Base-by-base conservation (phyloP, 37 sponge, comb jelly and placozoan genomes). In the Haliclona indistincta region DNA sequence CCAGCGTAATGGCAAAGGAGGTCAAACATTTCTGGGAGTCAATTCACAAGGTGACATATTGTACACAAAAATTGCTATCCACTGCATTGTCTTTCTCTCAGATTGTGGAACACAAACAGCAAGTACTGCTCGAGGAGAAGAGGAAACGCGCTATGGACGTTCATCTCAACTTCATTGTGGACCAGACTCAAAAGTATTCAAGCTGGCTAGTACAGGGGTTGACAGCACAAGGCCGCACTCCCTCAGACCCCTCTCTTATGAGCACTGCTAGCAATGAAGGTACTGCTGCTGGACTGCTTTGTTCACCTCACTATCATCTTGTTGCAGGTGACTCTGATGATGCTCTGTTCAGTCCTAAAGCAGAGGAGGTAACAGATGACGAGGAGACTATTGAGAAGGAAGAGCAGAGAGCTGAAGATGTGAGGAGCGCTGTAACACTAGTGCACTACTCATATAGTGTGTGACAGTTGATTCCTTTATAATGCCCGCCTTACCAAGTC, bases 121-220 rank as follows among this genome's bases (percentile, higher is more conserved):
- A 82, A 55, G 17, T 78, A 10, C 62, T 89, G 42, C 64, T 96
- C 43, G 97, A 92, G 43, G 94, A 81, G 71, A 90, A 93, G 63
- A 53, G 89, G 33, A 87, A 85, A 82, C 75, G 85, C 53, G 89
- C 95, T 22, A 70, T 90, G 83, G 92, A 97, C 67, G 71, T 86
- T 49, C 97, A 97, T 69, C 79, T 97, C 34, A 91, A 83, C 39
- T 89, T 75, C 69, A 94, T 97, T 22, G 92, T 97, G 29, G 92
- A 86, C 75, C 94, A 97, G 67, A 97, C 97, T n/a, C 84, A 91
- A 49, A 90, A 94, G 84, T 97, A 94, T 51, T 97, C 97, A 13
- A 81, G 85, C 43, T 97, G 97, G 97, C 79, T 97, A 43, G 91
- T 83, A 34, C 80, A 97, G 63, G 97, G 90, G 10, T 67, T 91